phyloP scores from a whole-genome alignment of 2,797 vertebrate genomes.

The Rhinatrema bivittatum region DNA sequence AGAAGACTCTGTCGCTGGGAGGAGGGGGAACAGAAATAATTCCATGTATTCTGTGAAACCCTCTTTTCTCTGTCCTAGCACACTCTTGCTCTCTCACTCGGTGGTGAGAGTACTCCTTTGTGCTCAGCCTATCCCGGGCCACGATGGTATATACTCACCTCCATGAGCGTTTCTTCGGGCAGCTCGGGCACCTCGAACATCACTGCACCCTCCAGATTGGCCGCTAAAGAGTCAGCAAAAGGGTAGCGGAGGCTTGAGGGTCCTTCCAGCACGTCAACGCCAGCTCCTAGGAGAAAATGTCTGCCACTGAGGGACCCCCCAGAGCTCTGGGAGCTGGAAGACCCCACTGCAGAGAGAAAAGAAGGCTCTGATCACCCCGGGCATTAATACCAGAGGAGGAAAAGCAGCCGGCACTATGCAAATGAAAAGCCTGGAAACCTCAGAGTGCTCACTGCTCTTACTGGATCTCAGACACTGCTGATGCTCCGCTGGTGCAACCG shows the following conservation, averaged over 20 bases:
- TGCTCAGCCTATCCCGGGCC: no score
- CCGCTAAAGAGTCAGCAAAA: slow-evolving; percentile 60
- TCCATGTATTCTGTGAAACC: no score
- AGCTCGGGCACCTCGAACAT: slow-evolving; percentile 84
- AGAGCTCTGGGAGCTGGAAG: slow-evolving; percentile 69
- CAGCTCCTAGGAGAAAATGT: slow-evolving; percentile 58
- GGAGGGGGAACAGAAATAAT: no score
- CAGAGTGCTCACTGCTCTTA: no score
- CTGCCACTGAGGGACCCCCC: slow-evolving; percentile 63
- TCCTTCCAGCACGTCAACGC: slow-evolving; percentile 64
- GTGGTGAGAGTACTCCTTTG: background rate
- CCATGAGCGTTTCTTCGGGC: slow-evolving; percentile 91
- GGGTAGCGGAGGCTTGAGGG: slow-evolving; percentile 70
- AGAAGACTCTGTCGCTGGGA: no score
- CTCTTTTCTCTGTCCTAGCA: background rate
- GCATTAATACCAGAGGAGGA: no score
- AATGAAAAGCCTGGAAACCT: no score
- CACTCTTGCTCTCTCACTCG: background rate
- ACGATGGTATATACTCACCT: slow-evolving; percentile 54
- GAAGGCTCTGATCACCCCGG: no score
- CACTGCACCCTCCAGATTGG: slow-evolving; percentile 62
- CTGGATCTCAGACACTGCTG: no score
- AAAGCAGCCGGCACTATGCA: no score
- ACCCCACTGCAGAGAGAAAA: slow-evolving; percentile 48
- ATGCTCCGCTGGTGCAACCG: no score